These are phyloP conservation scores for Lepilemur septentrionalis DNA, from an alignment of 2,797 vertebrate genomes.

Conservation along the genomic window DNA sequence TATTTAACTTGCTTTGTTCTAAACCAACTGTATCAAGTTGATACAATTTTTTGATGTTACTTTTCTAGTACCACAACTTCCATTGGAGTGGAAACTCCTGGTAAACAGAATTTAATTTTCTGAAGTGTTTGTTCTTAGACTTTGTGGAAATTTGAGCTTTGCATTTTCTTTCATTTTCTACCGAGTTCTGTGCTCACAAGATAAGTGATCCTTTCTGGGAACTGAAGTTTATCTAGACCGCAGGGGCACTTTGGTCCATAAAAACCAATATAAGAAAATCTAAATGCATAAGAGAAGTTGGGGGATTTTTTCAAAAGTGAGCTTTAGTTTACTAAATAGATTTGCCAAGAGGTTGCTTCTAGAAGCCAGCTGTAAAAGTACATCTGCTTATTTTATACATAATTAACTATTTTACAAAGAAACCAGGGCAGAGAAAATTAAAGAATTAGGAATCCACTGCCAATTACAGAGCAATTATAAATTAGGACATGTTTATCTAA, in stretches of 20 bases:
- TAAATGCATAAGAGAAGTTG: background rate
- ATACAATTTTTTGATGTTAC: background rate
- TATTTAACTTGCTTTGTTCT: slow-evolving; percentile 57
- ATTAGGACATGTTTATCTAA: slow-evolving; percentile 14
- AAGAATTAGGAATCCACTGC: slow-evolving; percentile 17
- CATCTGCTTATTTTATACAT: slow-evolving; percentile 48
- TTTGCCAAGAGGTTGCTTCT: background rate
- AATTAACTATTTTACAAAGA: slow-evolving; percentile 50
- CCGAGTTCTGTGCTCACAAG: slow-evolving; percentile 38
- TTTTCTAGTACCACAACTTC: slow-evolving; percentile 13
- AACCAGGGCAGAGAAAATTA: slow-evolving; percentile 32
- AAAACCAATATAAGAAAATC: slow-evolving; percentile 38
- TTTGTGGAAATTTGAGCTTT: slow-evolving; percentile 4
- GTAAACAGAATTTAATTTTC: slow-evolving; percentile 53
- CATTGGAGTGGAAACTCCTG: slow-evolving; percentile 33
- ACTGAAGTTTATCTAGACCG: slow-evolving; percentile 9
- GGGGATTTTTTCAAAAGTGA: background rate
- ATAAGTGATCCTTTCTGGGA: slow-evolving; percentile 5
- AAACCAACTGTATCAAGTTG: slow-evolving; percentile 37
- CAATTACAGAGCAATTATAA: slow-evolving; percentile 53
- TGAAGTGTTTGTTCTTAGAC: slow-evolving; percentile 41
- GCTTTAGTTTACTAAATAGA: slow-evolving; percentile 22
- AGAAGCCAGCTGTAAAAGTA: slow-evolving; percentile 23
- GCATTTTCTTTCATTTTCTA: slow-evolving; percentile 53
- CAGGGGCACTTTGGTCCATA: background rate